phyloP scores from a whole-genome alignment of 2,797 vertebrate genomes.

The Rhinophrynus dorsalis region DNA sequence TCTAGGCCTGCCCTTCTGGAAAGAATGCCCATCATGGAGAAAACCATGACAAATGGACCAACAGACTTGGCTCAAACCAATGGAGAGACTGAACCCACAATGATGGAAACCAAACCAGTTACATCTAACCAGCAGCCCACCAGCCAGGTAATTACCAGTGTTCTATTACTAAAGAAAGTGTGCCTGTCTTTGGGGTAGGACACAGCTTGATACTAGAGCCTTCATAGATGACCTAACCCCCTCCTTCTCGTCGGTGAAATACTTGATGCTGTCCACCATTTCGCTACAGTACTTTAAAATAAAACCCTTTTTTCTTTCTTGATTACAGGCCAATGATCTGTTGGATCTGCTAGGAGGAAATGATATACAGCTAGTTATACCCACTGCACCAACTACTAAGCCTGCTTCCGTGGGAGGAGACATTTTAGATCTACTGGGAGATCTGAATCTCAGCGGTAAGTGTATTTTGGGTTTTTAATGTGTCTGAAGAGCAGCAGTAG shows the following conservation, averaged over 20 bases:
- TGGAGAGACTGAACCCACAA: conserved; percentile 88
- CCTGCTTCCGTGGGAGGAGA: conserved; percentile 89
- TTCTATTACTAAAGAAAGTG: no score
- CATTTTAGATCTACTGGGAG: conserved; percentile 92
- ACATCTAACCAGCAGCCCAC: conserved; percentile 78
- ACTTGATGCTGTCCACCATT: no score
- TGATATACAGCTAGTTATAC: conserved; percentile 90
- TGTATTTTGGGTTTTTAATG: no score
- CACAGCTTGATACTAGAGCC: no score
- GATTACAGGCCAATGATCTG: conserved; percentile 88
- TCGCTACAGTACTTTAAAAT: no score
- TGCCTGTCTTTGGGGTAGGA: no score
- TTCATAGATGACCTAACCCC: no score
- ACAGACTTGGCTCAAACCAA: conserved; percentile 94
- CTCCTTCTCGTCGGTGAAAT: no score
- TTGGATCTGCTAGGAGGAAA: conserved; percentile 91
- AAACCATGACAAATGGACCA: conserved; percentile 88
- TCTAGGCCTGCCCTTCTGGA: conserved; percentile 91
- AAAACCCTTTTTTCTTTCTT: neutral
- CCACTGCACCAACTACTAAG: conserved; percentile 84
- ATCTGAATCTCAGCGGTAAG: conserved; percentile 89
- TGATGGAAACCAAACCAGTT: conserved; percentile 85
- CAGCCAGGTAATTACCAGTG: conserved; percentile 83
- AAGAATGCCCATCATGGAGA: conserved; percentile 99
- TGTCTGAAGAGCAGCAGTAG: no score